Evolutionary conservation across 2,888 invertebrate species (phyloP), one percentile per base, ranked within the genome.

Genomic region (Thymelicus sylvestris): DNA sequence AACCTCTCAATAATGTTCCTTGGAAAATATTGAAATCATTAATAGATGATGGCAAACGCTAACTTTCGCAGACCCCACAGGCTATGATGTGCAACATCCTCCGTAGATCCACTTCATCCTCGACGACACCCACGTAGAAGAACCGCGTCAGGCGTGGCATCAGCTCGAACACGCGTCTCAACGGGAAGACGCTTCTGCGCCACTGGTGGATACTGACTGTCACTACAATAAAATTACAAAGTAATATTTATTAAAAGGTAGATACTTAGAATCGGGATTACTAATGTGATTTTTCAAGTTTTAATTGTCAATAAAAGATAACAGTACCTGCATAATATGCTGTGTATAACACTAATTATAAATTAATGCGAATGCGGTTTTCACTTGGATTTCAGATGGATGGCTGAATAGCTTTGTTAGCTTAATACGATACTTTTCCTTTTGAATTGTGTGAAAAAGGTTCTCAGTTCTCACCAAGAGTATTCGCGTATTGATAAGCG

Each of bases 151-250:
- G 77, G 0, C 73, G 79, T 1, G 92, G 92, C 86, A 92, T 84
- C 65, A 89, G 76, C 74, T 92, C 88, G 52, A 93, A 79, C 3
- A 92, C 80, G 2, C 84, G 79, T 0, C 85, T 83, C 66, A 93
- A 69, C 0, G 91, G 88, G 61, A 90, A 85, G 7, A 75, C 72
- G 0, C 80, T 83, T 55, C 82, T 85, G 1, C 91, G 83, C 89
- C 92, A 92, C 72, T 91, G 91, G 64, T 92, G 92, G 7, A 92
- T 83, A 75, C 91, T 90, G 13, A 92, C 63, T 6, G 88, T 84
- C 15, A 84, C 92, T 92, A 38, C 0, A 59, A n/a, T n/a, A n/a
- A n/a, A n/a, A 12, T 12, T 31, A 31, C 31, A 31, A 31, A 31
- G 2, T 31, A 31, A 31, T 31, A 31, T 31, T 31, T 31, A 31